These are phyloP conservation scores for Villa cingulata DNA, from an alignment of 2,888 invertebrate species.

Conservation along the genomic window DNA sequence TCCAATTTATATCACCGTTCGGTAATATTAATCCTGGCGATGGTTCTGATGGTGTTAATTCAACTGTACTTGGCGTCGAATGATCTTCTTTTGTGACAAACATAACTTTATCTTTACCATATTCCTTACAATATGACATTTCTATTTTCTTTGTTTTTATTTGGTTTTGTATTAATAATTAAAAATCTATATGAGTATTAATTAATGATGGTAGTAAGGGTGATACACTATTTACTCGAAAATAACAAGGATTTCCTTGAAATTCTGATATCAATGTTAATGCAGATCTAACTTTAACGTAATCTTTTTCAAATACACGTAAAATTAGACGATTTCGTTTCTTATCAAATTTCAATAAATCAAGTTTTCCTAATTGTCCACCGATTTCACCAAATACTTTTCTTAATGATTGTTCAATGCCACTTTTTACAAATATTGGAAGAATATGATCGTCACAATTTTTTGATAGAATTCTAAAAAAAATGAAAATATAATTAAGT, in stretches of 20 bases:
- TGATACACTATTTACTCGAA: conserved; percentile 41
- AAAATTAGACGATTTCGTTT: conserved; percentile 39
- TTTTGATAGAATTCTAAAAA: conserved; percentile 7
- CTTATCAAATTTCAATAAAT: conserved; percentile 43
- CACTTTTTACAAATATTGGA: conserved; percentile 42
- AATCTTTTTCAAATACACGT: conserved; percentile 40
- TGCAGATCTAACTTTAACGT: conserved; percentile 44
- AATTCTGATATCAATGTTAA: conserved; percentile 40
- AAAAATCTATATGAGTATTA: conserved; percentile 12
- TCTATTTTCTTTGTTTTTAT: conserved; percentile 23
- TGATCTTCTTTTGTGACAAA: conserved; percentile 73
- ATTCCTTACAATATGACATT: conserved; percentile 39
- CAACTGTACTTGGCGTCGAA: conserved; percentile 52
- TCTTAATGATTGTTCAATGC: conserved; percentile 40
- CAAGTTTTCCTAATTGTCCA: conserved; percentile 37
- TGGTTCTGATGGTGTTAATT: conserved; percentile 56
- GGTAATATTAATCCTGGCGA: conserved; percentile 68
- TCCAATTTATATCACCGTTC: conserved; percentile 90
- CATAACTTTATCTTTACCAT: conserved; percentile 69
- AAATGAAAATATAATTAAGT: neutral
- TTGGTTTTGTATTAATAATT: neutral
- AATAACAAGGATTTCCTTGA: conserved; percentile 40
- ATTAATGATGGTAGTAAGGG: conserved; percentile 33
- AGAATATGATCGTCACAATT: neutral
- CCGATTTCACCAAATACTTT: conserved; percentile 46